Conservation (phyloP, 2,113 vertebrate species). For the Cyprinus carpio region DNA sequence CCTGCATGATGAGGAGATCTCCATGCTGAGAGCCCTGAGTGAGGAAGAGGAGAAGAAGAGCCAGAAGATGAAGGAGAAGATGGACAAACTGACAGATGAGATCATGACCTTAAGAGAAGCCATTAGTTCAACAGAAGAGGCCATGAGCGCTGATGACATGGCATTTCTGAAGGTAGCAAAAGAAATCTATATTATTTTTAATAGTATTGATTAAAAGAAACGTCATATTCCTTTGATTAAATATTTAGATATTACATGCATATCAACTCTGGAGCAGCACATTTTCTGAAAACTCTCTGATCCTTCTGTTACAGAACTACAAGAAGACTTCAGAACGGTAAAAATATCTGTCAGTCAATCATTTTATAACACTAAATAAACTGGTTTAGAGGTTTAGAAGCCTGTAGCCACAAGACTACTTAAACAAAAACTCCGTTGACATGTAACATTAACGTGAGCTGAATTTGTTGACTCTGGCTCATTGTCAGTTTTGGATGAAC, state of each 20-base stretch:
- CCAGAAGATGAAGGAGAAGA: conserved; percentile 55
- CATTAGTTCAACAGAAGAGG: conserved; percentile 55
- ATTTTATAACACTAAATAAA: not conserved
- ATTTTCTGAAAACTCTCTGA: conserved; percentile 4
- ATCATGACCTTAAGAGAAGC: conserved; percentile 49
- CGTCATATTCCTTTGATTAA: not conserved
- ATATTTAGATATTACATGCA: not conserved
- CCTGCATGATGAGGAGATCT: conserved; percentile 61
- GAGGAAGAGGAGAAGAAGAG: conserved; percentile 66
- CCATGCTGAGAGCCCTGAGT: conserved; percentile 54
- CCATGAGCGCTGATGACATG: conserved; percentile 51
- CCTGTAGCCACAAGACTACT: no score
- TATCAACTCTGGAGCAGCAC: not conserved
- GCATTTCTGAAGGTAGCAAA: conserved; percentile 59
- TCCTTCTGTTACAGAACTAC: conserved; percentile 58
- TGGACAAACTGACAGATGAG: conserved; percentile 53
- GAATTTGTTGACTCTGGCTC: not conserved
- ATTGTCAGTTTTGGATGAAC: not conserved
- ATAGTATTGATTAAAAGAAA: not conserved
- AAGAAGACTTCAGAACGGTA: conserved; percentile 60
- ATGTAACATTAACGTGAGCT: not conserved
- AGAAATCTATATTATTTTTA: not conserved
- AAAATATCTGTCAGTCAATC: not conserved
- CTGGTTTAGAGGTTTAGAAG: not conserved
- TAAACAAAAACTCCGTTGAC: not conserved